Evolutionary conservation across 2,797 vertebrate genomes (phyloP), one percentile per base, ranked within the genome.

Genomic region (Austrolebias charrua): DNA sequence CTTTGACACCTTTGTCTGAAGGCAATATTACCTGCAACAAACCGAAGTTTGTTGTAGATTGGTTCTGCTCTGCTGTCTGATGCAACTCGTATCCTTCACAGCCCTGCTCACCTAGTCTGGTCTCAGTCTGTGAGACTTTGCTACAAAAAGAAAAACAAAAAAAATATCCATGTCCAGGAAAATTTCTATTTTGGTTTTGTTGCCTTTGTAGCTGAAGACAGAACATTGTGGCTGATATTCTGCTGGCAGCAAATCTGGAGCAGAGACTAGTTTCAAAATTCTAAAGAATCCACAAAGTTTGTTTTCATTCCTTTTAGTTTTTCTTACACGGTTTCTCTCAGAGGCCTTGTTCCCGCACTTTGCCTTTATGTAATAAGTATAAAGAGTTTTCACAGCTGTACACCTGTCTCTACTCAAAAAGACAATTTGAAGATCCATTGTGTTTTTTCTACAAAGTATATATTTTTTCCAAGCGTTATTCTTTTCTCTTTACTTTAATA

Each of bases 271-370:
- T 63, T 81, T 28, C n/a, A 49, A 69, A 51, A 53, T 63, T 51
- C 50, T 35, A 51, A 42, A 66, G 42, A 57, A 57, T 20, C 40
- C 45, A 3, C 53, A 75, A 50, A 1, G 24, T 24, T 24, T 24
- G 24, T 24, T 24, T 24, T 24, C 54, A 68, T 72, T 14, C 52
- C 20, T 44, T 48, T 29, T 72, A 53, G 76, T 70, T 78, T 75
- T 12, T 35, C 45, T 75, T 40, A 43, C 64, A 33, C 14, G 9
- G 14, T 46, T 31, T 40, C 16, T 38, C 50, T 68, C 12, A 19
- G 4, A 5, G 4, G 35, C 58, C 54, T 38, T 20, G 4, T 57
- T 58, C 42, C 35, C 73, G 65, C 55, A 54, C 42, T 62, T 50
- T 7, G 0, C 6, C 9, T 38, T 33, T 16, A n/a, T 54, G 33